Conservation (phyloP, 1,140 invertebrate species). For the Trachymyrmex cornetzi region DNA sequence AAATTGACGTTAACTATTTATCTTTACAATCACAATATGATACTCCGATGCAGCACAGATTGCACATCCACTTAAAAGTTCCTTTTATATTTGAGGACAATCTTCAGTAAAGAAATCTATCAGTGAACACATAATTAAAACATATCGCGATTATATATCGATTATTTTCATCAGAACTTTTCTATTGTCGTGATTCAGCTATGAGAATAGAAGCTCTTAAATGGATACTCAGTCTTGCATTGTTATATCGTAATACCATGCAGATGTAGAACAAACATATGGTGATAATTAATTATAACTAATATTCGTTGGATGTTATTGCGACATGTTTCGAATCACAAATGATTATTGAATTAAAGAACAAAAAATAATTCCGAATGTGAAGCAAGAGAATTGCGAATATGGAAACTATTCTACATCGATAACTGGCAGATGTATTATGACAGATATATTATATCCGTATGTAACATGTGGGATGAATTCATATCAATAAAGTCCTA, state of each 20-base stretch:
- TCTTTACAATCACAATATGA: neutral
- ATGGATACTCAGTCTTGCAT: neutral
- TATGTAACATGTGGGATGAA: slow-evolving; percentile 19
- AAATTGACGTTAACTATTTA: slow-evolving; percentile 18
- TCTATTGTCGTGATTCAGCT: neutral
- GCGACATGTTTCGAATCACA: neutral
- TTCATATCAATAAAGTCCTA: slow-evolving; percentile 17
- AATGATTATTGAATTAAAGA: neutral
- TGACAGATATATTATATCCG: neutral
- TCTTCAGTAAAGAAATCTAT: neutral
- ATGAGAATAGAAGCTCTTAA: neutral
- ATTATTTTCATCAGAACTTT: neutral
- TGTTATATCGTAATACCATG: neutral
- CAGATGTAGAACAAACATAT: neutral
- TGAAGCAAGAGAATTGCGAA: neutral
- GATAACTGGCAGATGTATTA: slow-evolving; percentile 19
- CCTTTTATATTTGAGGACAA: neutral
- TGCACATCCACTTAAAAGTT: neutral
- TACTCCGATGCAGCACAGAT: neutral
- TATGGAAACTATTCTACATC: neutral
- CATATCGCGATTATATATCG: neutral
- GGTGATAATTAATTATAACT: slow-evolving; percentile 23
- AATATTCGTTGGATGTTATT: slow-evolving; percentile 14
- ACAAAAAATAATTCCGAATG: neutral
- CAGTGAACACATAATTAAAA: neutral